Evolutionary conservation across 2,797 vertebrate genomes (phyloP).

Genomic region (Alfaro cultratus): DNA sequence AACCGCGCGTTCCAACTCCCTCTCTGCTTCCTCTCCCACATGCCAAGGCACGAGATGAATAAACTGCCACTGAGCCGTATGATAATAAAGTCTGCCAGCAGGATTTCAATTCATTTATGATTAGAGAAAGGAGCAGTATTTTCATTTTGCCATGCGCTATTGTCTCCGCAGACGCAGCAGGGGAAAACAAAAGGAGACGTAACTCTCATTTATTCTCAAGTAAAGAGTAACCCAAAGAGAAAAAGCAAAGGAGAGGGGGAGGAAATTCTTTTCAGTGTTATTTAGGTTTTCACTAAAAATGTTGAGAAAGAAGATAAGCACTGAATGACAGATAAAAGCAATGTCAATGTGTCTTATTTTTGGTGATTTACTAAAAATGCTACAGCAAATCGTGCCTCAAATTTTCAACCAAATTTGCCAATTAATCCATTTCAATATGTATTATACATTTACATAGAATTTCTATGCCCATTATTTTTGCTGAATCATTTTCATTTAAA

Average conservation of each 20-base stretch:
- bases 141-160: conserved; percentile 52
- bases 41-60: conserved; percentile 64
- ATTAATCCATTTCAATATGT: neutral
- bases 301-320: conserved; percentile 15
- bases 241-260: conserved; percentile 22
- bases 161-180: conserved; percentile 43
- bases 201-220: conserved; percentile 61
- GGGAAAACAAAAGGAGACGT: conserved; percentile 52
- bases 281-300: conserved; percentile 62
- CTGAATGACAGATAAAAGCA: conserved; percentile 25
- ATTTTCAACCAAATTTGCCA: neutral
- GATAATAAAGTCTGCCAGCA: conserved; percentile 66
- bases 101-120: conserved; percentile 71
- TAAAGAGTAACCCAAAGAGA: conserved; percentile 52
- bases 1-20: conserved; percentile 36
- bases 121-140: conserved; percentile 61
- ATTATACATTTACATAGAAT: neutral
- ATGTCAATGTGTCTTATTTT: neutral
- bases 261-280: conserved; percentile 23
- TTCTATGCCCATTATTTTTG: neutral
- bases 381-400: neutral
- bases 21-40: conserved; percentile 32
- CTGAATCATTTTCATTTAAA: neutral
- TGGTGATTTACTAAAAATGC: neutral
- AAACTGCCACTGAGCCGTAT: conserved; percentile 56